These are phyloP conservation scores for Andrena haemorrhoa DNA, from an alignment of 2,888 invertebrate genomes.

Conservation along the genomic window DNA sequence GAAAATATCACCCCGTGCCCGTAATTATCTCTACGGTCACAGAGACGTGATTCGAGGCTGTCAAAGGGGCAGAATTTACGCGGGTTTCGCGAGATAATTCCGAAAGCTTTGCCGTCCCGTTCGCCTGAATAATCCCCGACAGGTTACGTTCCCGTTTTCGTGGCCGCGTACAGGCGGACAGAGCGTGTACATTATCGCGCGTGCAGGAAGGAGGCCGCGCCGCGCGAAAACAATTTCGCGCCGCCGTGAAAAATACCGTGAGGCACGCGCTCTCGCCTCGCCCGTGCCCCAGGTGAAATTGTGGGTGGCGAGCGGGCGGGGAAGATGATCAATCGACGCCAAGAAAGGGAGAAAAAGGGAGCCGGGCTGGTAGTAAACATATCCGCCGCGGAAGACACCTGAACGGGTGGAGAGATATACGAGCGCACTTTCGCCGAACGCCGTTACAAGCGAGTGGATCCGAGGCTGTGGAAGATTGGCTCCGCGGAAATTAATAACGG, in stretches of 20 bases:
- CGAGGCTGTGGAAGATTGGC: too few species aligned
- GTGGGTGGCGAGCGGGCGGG: conserved; percentile 28
- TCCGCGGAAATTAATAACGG: too few species aligned
- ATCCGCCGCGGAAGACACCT: conserved; percentile 61
- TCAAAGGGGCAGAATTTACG: conserved; percentile 6
- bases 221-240: conserved; percentile 63
- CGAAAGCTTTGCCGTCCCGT: conserved; percentile 5
- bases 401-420: conserved; percentile 64
- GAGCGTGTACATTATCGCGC: conserved; percentile 39
- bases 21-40: neutral
- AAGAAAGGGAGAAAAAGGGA: conserved; percentile 30
- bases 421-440: conserved; percentile 62
- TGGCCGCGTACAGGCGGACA: conserved; percentile 7
- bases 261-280: conserved; percentile 48
- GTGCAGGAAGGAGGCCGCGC: conserved; percentile 22
- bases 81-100: conserved; percentile 13
- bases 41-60: neutral
- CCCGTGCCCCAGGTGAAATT: conserved; percentile 42
- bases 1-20: neutral
- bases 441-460: too few species aligned
- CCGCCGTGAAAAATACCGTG: conserved; percentile 61
- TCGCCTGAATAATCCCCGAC: conserved; percentile 19
- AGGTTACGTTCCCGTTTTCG: neutral
- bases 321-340: conserved; percentile 67
- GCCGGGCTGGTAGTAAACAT: conserved; percentile 60